These are phyloP conservation scores for Taphrorychus bicolor DNA, from an alignment of 2,888 invertebrate species.

Conservation along the genomic window DNA sequence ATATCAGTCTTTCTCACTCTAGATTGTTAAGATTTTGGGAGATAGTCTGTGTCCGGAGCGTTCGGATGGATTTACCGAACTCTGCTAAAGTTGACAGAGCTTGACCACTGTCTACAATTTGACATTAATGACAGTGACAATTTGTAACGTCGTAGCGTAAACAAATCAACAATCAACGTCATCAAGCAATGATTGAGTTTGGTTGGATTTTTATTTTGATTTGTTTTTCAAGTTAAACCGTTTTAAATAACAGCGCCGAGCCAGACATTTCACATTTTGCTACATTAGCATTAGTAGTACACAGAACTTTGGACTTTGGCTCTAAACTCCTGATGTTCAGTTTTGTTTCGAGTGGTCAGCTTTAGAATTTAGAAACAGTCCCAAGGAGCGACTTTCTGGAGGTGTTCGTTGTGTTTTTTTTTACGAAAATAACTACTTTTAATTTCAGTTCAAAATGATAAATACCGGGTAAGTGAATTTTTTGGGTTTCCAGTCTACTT, in stretches of 20 bases:
- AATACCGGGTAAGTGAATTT: background rate
- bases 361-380: background rate
- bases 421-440: no score
- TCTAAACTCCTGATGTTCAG: background rate
- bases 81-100: no score
- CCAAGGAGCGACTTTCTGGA: background rate
- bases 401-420: background rate
- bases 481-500: background rate
- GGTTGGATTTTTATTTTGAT: background rate
- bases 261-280: background rate
- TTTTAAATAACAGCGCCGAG: background rate
- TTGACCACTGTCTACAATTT: no score
- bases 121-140: no score
- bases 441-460: background rate
- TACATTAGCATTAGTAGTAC: background rate
- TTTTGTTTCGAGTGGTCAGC: background rate
- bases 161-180: no score
- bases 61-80: no score
- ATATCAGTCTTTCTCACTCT: no score
- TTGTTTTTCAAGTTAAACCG: background rate
- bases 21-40: no score
- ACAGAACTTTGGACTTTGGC: background rate
- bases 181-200: no score
- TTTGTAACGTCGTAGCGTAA: no score
- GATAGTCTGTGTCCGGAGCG: no score